Base-by-base conservation (phyloP, 2,797 vertebrate genomes). In the Brachyrhaphis roseni region DNA sequence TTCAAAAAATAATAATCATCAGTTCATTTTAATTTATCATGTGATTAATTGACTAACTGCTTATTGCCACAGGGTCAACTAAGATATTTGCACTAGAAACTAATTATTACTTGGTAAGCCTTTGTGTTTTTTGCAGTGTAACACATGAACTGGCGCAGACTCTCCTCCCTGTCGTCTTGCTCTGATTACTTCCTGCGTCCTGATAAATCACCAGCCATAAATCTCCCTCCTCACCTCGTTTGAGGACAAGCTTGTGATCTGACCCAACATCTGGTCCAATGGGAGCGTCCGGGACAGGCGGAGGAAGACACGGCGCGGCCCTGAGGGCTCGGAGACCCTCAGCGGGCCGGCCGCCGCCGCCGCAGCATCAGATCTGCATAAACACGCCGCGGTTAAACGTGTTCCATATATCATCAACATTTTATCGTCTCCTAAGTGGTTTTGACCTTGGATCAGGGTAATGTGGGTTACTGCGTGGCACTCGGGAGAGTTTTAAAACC, bases 401-500 rank as follows among this genome's bases (percentile, higher is more conserved):
- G 55, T 83, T 82, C 82, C 73, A 77, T 88, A 81, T 80, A 83
- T 90, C 87, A 88, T 92, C 86, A 89, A 91, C 86, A 83, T 91
- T 91, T 91, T 83, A 91, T 78, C 26, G 8, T 84, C 87, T 59
- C 53, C 86, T 89, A 90, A 90, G 91, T 88, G 89, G 82, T 83
- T 90, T 71, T 89, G 90, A 93, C 91, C 91, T 93, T 92, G 91
- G 78, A 89, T 90, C 74, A 49, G 34, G 78, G 76, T 20, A 76
- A 76, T 87, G 81, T 75, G 84, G 89, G 82, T 91, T 73, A 76
- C 5, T 49, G 6, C 73, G 45, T 31, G 28, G 53, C 76, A 16
- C 28, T 26, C 36, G 23, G 71, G 47, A 47, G 76, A 79, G 78
- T 74, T 88, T 82, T 79, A 77, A 83, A 85, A 81, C 64, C 75